phyloP scores from a whole-genome alignment of 2,113 vertebrate species.

The Melanerpes formicivorus region DNA sequence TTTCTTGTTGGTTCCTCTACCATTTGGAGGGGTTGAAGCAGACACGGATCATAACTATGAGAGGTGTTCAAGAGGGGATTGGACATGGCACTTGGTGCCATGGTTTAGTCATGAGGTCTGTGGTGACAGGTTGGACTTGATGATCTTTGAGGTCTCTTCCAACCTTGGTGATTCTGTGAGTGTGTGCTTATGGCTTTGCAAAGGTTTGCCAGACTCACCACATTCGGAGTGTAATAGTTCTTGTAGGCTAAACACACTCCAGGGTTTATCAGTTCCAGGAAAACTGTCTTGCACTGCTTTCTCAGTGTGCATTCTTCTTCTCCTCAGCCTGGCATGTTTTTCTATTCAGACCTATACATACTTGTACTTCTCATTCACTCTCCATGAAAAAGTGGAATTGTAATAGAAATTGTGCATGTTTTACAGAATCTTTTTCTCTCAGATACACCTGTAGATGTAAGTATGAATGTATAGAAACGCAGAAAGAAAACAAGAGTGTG shows the following conservation, averaged over 20 bases:
- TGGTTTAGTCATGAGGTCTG: no score
- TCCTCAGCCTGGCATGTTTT: not conserved
- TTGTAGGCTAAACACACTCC: not conserved
- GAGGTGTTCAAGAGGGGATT: no score
- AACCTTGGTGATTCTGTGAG: no score
- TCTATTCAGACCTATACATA: not conserved
- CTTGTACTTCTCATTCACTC: not conserved
- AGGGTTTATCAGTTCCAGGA: not conserved
- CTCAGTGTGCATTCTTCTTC: not conserved
- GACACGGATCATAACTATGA: not conserved
- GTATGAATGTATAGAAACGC: not conserved
- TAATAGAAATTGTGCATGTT: not conserved
- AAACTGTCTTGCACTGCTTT: not conserved
- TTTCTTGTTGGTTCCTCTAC: no score
- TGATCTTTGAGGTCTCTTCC: no score
- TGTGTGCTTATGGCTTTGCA: not conserved
- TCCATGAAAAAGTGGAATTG: not conserved
- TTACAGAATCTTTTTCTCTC: not conserved
- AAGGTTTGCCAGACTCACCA: not conserved
- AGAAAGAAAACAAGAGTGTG: not conserved
- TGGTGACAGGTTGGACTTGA: no score
- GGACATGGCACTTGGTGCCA: no score
- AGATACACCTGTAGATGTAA: not conserved
- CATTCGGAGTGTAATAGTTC: not conserved
- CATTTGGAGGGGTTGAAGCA: not conserved